A percentile compares a stretch with the other conserved stretches of the same genome.
Conservation (phyloP, 2,888 invertebrate species). For the Limnephilus rhombicus region DNA sequence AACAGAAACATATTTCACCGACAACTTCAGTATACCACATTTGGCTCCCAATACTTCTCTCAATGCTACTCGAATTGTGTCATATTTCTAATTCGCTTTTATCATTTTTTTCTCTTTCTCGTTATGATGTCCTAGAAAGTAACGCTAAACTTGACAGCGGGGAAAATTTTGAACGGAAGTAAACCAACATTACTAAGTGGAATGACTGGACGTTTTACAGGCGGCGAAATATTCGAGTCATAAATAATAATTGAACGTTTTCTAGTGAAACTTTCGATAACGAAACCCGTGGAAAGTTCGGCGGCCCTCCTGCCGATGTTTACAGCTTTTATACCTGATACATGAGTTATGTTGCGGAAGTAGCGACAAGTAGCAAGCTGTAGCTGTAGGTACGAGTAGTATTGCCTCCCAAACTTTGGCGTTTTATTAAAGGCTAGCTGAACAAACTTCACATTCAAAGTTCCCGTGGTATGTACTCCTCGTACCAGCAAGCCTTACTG, state of each 20-base stretch:
- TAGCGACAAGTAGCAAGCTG: neutral
- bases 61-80: neutral
- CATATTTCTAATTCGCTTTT: conserved; percentile 7
- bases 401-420: neutral
- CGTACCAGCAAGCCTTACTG: neutral
- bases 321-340: neutral
- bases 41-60: neutral
- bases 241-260: neutral
- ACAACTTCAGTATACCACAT: neutral
- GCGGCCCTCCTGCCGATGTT: neutral
- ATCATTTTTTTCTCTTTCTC: neutral
- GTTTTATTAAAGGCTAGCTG: neutral
- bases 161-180: neutral
- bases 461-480: neutral
- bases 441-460: neutral
- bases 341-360: neutral
- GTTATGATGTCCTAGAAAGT: neutral
- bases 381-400: too few relatives aligned
- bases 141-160: neutral
- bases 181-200: neutral
- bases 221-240: neutral
- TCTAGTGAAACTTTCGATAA: neutral
- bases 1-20: neutral
- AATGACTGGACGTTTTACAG: neutral
- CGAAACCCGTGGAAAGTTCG: neutral